phyloP scores from a whole-genome alignment of 2,888 invertebrate genomes.

The Neoaliturus tenellus region DNA sequence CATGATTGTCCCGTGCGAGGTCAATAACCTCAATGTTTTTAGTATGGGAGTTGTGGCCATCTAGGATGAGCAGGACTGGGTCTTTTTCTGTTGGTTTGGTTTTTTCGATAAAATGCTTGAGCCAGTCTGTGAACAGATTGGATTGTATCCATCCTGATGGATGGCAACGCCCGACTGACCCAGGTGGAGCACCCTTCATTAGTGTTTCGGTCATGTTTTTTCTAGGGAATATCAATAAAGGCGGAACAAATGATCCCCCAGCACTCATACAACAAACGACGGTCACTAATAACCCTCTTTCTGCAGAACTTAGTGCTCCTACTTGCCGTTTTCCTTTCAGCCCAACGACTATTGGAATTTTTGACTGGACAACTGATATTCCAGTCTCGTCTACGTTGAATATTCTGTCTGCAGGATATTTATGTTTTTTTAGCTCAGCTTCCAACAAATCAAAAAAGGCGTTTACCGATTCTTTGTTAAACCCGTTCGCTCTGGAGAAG shows the following conservation, averaged over 20 bases:
- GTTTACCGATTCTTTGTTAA: slow-evolving; percentile 55
- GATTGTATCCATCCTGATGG: slow-evolving; percentile 69
- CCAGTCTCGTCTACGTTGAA: slow-evolving; percentile 70
- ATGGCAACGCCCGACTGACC: slow-evolving; percentile 66
- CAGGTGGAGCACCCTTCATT: slow-evolving; percentile 68
- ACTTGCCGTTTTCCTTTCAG: slow-evolving; percentile 69
- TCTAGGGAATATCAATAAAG: slow-evolving; percentile 69
- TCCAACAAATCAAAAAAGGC: slow-evolving; percentile 57
- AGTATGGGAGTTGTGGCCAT: slow-evolving; percentile 61
- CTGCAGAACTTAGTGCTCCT: slow-evolving; percentile 68
- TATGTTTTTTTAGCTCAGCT: slow-evolving; percentile 61
- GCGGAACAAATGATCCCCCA: slow-evolving; percentile 69
- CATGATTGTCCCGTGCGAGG: slow-evolving; percentile 55
- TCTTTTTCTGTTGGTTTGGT: slow-evolving; percentile 65
- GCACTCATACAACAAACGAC: slow-evolving; percentile 68
- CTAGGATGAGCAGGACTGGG: slow-evolving; percentile 63
- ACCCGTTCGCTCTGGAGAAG: slow-evolving; percentile 57
- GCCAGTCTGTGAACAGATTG: slow-evolving; percentile 69
- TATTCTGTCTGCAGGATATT: slow-evolving; percentile 61
- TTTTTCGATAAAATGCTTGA: slow-evolving; percentile 67
- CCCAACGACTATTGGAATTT: slow-evolving; percentile 67
- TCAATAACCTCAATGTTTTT: slow-evolving; percentile 60
- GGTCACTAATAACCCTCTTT: slow-evolving; percentile 69
- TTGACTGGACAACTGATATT: slow-evolving; percentile 68
- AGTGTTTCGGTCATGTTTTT: slow-evolving; percentile 68